Base-by-base conservation (phyloP, 2,113 vertebrate genomes). In the Eleginops maclovinus region DNA sequence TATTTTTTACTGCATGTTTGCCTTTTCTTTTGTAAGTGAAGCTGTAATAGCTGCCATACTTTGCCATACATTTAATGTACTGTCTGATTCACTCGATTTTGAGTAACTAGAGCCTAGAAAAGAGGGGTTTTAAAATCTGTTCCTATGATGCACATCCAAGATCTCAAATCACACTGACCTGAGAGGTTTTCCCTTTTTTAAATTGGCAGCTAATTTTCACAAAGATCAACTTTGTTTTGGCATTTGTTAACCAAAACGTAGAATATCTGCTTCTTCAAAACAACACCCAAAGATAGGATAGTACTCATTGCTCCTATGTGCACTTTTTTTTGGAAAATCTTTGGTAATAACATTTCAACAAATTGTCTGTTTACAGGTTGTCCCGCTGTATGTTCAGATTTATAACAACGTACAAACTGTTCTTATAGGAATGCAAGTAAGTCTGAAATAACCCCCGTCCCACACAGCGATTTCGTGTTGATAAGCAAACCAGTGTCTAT, bases 301-400 rank as follows among this genome's bases (percentile, higher is more conserved):
- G 8, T 7, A 22, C 3, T 26, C 15, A 49, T 26, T 8, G 47
- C 47, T 36, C 12, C 5, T 14, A 15, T 12, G 41, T 64, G 40
- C 21, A 63, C 4, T n/a, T 0, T 46, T 14, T 22, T 60, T 61
- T 24, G 14, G 3, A 19, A 28, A 24, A 56, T 65, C 28, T 21
- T 21, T 59, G 54, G 63, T 51, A 14, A 24, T 17, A 49, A 63
- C 26, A 54, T 77, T 62, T 77, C 26, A 81, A 41, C 15, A 47
- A 28, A 60, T 13, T 28, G 63, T 73, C 43, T 70, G 77, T 83
- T 83, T 74, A 49, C 31, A 41, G 0, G 16, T 46, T n/a, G 50
- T 44, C 22, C 31, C n/a, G 43, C 43, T 64, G 24, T 61, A 2
- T 79, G 66, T 78, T 47, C 24, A 47, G 9, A 58, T 60, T 44